Conservation (phyloP, 2,888 invertebrate genomes). For the Ametastegia equiseti region DNA sequence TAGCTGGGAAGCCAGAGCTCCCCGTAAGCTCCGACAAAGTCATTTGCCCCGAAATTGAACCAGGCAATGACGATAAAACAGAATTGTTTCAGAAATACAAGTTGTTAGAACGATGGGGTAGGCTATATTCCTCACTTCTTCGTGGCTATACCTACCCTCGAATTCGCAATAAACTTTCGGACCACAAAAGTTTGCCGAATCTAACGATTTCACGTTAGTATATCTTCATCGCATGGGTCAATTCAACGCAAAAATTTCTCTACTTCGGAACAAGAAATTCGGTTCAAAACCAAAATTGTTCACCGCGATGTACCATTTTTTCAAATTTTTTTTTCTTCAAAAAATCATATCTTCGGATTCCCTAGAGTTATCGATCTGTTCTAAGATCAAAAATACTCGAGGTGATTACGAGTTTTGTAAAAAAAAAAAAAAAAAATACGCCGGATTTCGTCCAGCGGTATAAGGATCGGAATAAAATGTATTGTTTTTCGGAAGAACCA, state of each 20-base stretch:
- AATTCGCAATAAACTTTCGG: background rate
- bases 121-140: background rate
- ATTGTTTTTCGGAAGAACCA: too few species aligned
- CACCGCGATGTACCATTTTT: too few species aligned
- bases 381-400: background rate
- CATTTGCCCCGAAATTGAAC: constrained; percentile 68
- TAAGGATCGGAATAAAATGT: too few species aligned
- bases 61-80: constrained; percentile 63
- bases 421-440: background rate
- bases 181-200: background rate
- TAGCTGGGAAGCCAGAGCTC: background rate
- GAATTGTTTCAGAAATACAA: constrained; percentile 64
- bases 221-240: too few species aligned
- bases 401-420: background rate
- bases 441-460: too few species aligned
- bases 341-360: background rate
- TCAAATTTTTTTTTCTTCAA: background rate
- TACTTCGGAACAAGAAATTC: background rate
- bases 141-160: background rate
- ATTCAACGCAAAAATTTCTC: too few species aligned
- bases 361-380: background rate
- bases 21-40: constrained; percentile 55
- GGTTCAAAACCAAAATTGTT: too few species aligned
- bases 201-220: too few species aligned
- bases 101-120: constrained; percentile 12